Conservation (phyloP, 2,113 vertebrate genomes). For the Pedionomus torquatus region DNA sequence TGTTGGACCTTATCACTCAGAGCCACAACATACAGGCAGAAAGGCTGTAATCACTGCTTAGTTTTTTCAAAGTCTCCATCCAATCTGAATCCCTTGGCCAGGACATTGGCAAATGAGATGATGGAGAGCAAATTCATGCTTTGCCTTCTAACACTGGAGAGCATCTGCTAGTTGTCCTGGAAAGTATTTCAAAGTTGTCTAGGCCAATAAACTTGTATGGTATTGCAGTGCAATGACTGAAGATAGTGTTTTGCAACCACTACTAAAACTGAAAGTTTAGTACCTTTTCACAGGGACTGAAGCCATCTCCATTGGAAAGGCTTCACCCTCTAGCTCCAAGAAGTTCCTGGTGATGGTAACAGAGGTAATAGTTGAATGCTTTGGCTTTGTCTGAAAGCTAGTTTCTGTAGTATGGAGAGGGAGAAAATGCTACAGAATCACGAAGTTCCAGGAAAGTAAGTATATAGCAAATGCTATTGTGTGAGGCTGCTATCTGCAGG, state of each 20-base stretch:
- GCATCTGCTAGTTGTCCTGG: not conserved
- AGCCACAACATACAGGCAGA: fast-evolving
- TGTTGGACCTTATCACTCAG: not conserved
- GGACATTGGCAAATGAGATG: not conserved
- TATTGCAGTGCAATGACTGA: not conserved
- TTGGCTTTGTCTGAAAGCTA: not conserved
- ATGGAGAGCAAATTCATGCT: not conserved
- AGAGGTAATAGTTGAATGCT: not conserved
- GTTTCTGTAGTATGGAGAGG: not conserved
- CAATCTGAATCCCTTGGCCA: not conserved
- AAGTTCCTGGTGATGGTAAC: not conserved
- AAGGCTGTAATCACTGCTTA: fast-evolving
- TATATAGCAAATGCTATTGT: not conserved
- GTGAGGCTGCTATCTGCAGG: not conserved
- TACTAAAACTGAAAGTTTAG: not conserved
- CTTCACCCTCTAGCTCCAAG: not conserved
- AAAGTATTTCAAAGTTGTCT: not conserved
- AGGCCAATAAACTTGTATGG: not conserved
- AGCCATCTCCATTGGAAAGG: not conserved
- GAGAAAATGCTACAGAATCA: not conserved
- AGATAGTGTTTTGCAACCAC: not conserved
- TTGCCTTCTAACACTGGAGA: not conserved
- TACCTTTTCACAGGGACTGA: not conserved
- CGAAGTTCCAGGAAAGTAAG: not conserved
- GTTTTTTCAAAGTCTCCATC: not conserved